Percentiles rank a stretch among this genome's conserved stretches.
Evolutionary conservation across 2,113 vertebrate genomes (phyloP).

Genomic region (Eclectus roratus): DNA sequence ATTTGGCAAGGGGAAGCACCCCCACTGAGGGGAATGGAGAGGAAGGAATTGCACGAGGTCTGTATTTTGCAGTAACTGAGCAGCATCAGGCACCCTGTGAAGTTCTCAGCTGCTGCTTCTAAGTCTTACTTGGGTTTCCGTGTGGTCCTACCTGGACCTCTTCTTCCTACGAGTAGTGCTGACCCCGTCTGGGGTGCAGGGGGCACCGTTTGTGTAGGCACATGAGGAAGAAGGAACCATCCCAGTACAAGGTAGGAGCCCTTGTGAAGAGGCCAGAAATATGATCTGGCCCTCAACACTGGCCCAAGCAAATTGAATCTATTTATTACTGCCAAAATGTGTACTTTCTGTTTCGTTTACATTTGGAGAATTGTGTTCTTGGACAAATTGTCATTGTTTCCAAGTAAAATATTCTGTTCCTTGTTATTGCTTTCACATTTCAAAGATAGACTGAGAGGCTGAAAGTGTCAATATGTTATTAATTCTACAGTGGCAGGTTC

Average conservation of each 20-base stretch:
- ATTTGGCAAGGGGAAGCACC: background rate
- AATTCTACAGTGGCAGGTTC: conserved; percentile 46
- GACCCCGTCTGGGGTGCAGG: background rate
- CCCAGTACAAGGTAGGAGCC: background rate
- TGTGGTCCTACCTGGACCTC: background rate
- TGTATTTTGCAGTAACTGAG: background rate
- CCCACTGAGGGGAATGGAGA: background rate
- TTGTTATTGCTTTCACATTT: conserved; percentile 27
- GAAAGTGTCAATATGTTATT: conserved; percentile 56
- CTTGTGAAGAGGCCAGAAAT: background rate
- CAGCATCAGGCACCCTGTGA: background rate
- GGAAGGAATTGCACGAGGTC: background rate
- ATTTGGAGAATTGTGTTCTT: background rate
- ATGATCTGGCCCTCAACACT: background rate
- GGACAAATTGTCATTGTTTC: background rate
- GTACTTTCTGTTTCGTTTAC: conserved; percentile 4
- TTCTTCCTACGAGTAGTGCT: background rate
- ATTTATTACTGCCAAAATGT: conserved; percentile 5
- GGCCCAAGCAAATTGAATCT: background rate
- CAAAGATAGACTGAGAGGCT: background rate
- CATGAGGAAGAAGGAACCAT: background rate
- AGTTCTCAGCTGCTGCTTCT: background rate
- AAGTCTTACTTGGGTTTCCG: background rate
- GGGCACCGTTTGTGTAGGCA: background rate
- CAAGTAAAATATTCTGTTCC: conserved; percentile 26